These are phyloP conservation scores for Notechis scutatus DNA, from an alignment of 2,113 vertebrate species.

Conservation along the genomic window DNA sequence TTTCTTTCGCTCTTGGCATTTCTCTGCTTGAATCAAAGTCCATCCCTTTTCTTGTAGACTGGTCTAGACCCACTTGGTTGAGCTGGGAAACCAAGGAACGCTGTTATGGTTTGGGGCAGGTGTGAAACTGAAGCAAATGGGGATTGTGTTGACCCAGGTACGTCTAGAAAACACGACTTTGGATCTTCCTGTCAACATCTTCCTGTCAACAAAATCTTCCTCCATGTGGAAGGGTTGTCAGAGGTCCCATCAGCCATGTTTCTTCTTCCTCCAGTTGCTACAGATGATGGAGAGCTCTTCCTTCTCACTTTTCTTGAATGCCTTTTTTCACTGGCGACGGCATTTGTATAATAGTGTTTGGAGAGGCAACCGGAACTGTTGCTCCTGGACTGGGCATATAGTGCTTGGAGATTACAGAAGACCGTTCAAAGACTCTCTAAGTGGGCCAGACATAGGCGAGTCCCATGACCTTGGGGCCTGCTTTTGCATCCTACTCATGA, in stretches of 20 bases:
- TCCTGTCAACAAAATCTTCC: not conserved
- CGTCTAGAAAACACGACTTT: not conserved
- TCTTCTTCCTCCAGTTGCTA: conserved; percentile 3
- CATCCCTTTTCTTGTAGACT: conserved; percentile 67
- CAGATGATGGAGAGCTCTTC: not conserved
- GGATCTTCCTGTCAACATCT: not conserved
- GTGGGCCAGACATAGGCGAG: not conserved
- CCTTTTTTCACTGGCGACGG: conserved; percentile 19
- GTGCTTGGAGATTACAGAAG: too few relatives aligned
- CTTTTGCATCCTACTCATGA: not conserved
- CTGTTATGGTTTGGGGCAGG: not conserved
- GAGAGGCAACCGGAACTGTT: not conserved
- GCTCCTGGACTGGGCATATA: not conserved
- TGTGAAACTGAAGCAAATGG: not conserved
- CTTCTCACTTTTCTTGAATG: not conserved
- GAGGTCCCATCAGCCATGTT: conserved; percentile 16
- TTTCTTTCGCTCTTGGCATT: conserved; percentile 49
- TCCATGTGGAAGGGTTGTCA: not conserved
- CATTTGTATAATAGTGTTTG: conserved; percentile 39
- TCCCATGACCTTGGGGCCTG: too few relatives aligned
- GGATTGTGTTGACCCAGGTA: not conserved
- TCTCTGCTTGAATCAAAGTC: conserved; percentile 67
- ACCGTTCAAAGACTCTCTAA: not conserved
- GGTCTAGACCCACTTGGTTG: conserved; percentile 14
- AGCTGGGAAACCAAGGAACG: not conserved